Conservation (phyloP, 1,140 invertebrate species). For the Muscidifurax raptorellus region DNA sequence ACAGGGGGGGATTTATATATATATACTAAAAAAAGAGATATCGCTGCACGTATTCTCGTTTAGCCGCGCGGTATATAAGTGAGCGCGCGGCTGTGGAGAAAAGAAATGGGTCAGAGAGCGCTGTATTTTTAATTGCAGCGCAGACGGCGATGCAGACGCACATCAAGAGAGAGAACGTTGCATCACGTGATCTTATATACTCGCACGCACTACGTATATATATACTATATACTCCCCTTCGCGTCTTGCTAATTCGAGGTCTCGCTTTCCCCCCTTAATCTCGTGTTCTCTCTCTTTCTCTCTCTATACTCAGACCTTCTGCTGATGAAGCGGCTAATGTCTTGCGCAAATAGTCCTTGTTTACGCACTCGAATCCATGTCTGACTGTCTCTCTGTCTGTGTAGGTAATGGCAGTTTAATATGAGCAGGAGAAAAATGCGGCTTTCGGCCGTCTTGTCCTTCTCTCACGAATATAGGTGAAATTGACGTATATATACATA, state of each 20-base stretch:
- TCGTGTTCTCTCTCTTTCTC: conserved; percentile 9
- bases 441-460: conserved; percentile 39
- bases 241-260: conserved; percentile 46
- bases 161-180: conserved; percentile 50
- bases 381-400: too few species aligned
- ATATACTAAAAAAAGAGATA: background rate
- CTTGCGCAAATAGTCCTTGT: conserved; percentile 33
- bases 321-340: conserved; percentile 30
- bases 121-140: conserved; percentile 60
- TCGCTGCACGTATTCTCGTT: background rate
- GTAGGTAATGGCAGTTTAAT: background rate
- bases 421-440: background rate
- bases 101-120: conserved; percentile 56
- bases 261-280: background rate
- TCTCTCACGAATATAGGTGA: conserved; percentile 24
- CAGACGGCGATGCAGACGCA: conserved; percentile 55
- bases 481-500: background rate
- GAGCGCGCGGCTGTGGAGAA: background rate
- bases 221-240: background rate
- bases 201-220: conserved; percentile 23
- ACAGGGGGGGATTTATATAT: too few species aligned
- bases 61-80: background rate
- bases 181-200: conserved; percentile 51
- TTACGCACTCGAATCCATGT: background rate
- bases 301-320: conserved; percentile 11